Conservation (phyloP, 1,140 invertebrate genomes). For the Aleiodes sp. region DNA sequence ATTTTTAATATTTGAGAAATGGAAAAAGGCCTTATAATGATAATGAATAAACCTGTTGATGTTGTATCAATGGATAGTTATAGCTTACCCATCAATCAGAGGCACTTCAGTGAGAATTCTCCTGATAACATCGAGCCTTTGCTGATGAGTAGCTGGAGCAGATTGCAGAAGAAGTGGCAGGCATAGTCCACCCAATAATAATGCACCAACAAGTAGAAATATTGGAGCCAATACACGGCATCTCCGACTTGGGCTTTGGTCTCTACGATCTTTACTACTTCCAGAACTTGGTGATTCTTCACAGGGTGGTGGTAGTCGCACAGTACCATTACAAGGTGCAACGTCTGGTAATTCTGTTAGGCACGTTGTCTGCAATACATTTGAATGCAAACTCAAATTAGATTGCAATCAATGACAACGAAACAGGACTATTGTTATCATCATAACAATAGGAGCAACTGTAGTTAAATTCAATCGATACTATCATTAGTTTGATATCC, state of each 20-base stretch:
- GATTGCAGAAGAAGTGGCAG: constrained; percentile 64
- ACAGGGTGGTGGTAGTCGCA: constrained; percentile 60
- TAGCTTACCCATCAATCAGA: constrained; percentile 72
- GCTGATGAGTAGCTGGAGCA: constrained; percentile 63
- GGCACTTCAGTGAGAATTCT: constrained; percentile 71
- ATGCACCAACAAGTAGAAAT: constrained; percentile 59
- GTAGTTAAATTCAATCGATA: not conserved
- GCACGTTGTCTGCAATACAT: constrained; percentile 64
- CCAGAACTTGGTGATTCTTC: constrained; percentile 62
- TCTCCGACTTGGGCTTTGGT: constrained; percentile 57
- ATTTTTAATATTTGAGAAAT: not conserved
- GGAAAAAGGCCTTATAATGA: not conserved
- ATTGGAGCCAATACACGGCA: constrained; percentile 63
- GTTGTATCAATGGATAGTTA: constrained; percentile 10
- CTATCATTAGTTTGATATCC: constrained; percentile 6
- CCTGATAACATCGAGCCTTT: constrained; percentile 67
- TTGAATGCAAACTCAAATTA: constrained; percentile 7
- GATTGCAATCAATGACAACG: constrained; percentile 13
- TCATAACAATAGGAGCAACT: not conserved
- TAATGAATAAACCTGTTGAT: not conserved
- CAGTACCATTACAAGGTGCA: constrained; percentile 64
- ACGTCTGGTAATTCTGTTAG: constrained; percentile 67
- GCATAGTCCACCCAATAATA: constrained; percentile 65
- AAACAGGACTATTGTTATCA: not conserved
- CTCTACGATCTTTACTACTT: constrained; percentile 60